A percentile compares a stretch with the other conserved stretches of the same genome.
These are phyloP conservation scores for Serripes groenlandicus DNA, from an alignment of 2,888 invertebrate species.

Conservation along the genomic window DNA sequence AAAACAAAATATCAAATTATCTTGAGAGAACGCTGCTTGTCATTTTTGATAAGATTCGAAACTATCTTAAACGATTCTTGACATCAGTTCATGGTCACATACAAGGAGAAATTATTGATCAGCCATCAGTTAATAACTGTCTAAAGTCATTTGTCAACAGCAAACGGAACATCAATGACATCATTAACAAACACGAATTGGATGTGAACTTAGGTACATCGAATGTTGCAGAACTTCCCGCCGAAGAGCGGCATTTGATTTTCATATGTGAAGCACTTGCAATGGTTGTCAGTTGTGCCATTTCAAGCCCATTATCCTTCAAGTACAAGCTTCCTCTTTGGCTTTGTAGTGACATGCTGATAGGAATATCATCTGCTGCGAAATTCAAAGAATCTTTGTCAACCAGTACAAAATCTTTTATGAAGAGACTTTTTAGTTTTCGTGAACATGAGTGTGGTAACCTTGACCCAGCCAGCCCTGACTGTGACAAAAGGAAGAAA, in stretches of 20 bases:
- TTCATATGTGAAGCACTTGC: neutral
- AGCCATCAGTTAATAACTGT: neutral
- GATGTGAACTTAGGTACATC: neutral
- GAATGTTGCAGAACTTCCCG: neutral
- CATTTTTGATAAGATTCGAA: neutral
- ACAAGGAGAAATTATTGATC: neutral
- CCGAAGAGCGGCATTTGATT: conserved; percentile 2
- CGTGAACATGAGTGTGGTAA: neutral
- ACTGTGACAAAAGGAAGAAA: too few species aligned
- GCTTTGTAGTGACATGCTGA: conserved; percentile 10
- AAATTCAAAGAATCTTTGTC: conserved; percentile 14
- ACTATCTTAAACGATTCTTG: neutral
- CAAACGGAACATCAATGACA: conserved; percentile 2
- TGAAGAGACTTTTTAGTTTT: conserved; percentile 16
- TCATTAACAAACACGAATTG: neutral
- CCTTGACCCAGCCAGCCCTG: neutral
- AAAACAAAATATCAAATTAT: conserved; percentile 8
- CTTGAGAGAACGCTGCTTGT: neutral
- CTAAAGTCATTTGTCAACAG: neutral
- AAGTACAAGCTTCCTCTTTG: conserved; percentile 8
- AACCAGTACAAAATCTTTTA: neutral
- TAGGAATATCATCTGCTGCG: neutral
- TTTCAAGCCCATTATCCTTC: neutral
- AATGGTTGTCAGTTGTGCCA: neutral
- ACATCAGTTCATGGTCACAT: neutral